These are phyloP conservation scores for Macaria notata DNA, from an alignment of 2,888 invertebrate genomes.

Conservation along the genomic window DNA sequence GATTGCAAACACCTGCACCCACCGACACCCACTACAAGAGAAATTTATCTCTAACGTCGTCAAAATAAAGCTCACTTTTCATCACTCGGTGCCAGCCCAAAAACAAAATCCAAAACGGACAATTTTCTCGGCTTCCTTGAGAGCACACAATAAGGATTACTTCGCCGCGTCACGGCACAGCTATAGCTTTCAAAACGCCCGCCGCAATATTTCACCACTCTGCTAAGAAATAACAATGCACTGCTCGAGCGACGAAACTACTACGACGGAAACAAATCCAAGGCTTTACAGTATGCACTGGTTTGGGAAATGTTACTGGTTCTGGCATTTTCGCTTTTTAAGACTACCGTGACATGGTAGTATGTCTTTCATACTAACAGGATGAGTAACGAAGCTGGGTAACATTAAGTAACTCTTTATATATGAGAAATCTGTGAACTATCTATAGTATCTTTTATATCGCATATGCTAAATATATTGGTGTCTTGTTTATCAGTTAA, in stretches of 20 bases:
- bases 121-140: conserved; percentile 45
- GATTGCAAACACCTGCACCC: conserved; percentile 68
- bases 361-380: too few relatives aligned
- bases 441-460: too few relatives aligned
- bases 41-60: conserved; percentile 39
- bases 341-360: too few relatives aligned
- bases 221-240: conserved; percentile 75
- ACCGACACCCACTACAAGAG: conserved; percentile 15
- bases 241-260: conserved; percentile 60
- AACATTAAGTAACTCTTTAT: too few relatives aligned
- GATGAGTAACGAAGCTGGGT: too few relatives aligned
- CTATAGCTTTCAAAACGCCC: conserved; percentile 50
- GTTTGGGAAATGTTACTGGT: too few relatives aligned
- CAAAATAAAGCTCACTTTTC: conserved; percentile 39
- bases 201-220: conserved; percentile 74
- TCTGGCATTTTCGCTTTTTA: too few relatives aligned
- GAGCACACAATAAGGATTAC: conserved; percentile 38
- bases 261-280: conserved; percentile 58
- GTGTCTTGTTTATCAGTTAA: too few relatives aligned
- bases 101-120: conserved; percentile 57
- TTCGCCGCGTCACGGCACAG: conserved; percentile 32
- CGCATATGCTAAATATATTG: too few relatives aligned
- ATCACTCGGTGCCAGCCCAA: conserved; percentile 34
- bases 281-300: conserved; percentile 23
- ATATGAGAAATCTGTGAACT: too few relatives aligned